These are phyloP conservation scores for Lypha dubia DNA, from an alignment of 2,888 invertebrate species.

Conservation along the genomic window DNA sequence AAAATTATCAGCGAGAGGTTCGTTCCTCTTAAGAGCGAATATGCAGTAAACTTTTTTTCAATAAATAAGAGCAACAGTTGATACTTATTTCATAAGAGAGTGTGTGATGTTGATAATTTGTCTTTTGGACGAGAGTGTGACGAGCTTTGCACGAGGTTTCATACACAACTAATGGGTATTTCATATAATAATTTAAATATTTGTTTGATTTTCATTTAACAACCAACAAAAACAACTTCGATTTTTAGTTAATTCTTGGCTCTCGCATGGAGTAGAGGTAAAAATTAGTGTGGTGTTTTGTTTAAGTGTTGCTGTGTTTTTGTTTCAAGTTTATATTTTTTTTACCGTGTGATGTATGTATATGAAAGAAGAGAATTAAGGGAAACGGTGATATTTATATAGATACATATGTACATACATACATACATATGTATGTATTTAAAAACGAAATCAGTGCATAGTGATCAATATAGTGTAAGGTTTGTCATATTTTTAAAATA, in stretches of 20 bases:
- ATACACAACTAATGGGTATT: conserved; percentile 47
- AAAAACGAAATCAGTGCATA: conserved; percentile 36
- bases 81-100: conserved; percentile 59
- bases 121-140: conserved; percentile 43
- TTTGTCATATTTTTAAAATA: background rate
- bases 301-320: conserved; percentile 14
- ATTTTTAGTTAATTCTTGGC: conserved; percentile 73
- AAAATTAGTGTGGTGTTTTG: conserved; percentile 29
- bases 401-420: background rate
- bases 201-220: conserved; percentile 61
- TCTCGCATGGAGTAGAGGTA: conserved; percentile 71
- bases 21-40: conserved; percentile 17
- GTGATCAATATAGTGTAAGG: conserved; percentile 40
- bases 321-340: conserved; percentile 18
- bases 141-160: conserved; percentile 56
- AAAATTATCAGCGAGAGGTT: conserved; percentile 56
- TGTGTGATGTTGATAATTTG: conserved; percentile 59
- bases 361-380: conserved; percentile 2
- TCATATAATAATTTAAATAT: conserved; percentile 36
- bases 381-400: background rate
- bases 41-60: conserved; percentile 10
- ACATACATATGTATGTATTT: background rate
- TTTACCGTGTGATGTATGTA: conserved; percentile 30
- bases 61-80: conserved; percentile 34
- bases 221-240: conserved; percentile 70